Conservation (phyloP, 2,888 invertebrate genomes). For the Marasmarcha lunaedactyla region DNA sequence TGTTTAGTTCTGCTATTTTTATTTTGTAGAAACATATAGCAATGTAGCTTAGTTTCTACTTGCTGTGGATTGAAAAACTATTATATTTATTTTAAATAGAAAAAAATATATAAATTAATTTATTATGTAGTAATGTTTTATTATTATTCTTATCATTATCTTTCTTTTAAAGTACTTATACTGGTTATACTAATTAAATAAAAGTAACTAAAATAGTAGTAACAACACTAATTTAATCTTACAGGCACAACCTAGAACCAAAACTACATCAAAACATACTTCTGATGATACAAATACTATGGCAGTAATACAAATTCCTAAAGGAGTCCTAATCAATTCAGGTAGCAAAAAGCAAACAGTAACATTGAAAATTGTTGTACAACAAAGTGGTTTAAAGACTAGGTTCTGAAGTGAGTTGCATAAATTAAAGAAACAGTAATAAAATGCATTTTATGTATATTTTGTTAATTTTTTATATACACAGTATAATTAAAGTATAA, state of each 20-base stretch:
- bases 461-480: conserved; percentile 2
- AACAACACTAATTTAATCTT: too few relatives aligned
- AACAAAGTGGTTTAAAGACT: conserved; percentile 2
- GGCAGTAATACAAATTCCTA: conserved; percentile 33
- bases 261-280: too few relatives aligned
- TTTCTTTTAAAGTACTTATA: too few relatives aligned
- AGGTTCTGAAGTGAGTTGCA: conserved; percentile 2
- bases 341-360: conserved; percentile 21
- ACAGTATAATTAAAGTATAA: conserved; percentile 51
- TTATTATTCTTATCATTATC: too few relatives aligned
- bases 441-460: not conserved
- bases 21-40: conserved; percentile 27
- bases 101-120: too few relatives aligned
- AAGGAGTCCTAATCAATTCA: conserved; percentile 29
- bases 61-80: not conserved
- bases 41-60: conserved; percentile 1
- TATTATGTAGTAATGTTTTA: too few relatives aligned
- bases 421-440: too few relatives aligned
- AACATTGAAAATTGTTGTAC: conserved; percentile 7
- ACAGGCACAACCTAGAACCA: too few relatives aligned
- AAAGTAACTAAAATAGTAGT: too few relatives aligned
- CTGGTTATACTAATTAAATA: too few relatives aligned
- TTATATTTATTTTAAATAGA: too few relatives aligned
- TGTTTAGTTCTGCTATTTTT: conserved; percentile 40
- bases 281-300: too few relatives aligned